Conservation (phyloP, 2,797 vertebrate genomes). For the Artibeus jamaicensis region DNA sequence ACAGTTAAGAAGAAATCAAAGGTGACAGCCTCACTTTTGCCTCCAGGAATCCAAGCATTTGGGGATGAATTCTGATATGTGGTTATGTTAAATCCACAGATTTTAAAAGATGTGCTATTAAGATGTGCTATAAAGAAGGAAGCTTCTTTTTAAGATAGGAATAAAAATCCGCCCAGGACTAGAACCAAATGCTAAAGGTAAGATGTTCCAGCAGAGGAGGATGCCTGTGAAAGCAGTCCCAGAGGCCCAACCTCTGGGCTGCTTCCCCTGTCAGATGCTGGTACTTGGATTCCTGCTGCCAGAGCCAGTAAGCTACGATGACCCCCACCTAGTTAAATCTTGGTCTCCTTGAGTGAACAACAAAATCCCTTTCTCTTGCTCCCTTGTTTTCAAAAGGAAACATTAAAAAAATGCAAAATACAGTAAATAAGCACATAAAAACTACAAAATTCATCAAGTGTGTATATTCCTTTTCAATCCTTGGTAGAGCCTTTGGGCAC, state of each 20-base stretch:
- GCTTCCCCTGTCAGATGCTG: neutral
- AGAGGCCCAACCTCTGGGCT: fast-evolving
- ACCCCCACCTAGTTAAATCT: neutral
- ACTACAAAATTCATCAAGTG: neutral
- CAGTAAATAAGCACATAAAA: neutral
- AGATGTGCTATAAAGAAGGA: neutral
- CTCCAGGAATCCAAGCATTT: neutral
- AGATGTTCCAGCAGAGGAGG: neutral
- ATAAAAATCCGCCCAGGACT: neutral
- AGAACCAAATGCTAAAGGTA: neutral
- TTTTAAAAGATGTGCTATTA: neutral
- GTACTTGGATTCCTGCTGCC: neutral
- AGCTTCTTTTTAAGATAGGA: neutral
- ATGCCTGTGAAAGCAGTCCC: neutral
- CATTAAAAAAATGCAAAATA: neutral
- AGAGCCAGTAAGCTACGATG: neutral
- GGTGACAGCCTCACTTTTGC: neutral
- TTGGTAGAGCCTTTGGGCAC: neutral
- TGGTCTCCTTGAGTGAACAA: neutral
- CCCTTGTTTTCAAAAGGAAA: conserved; percentile 16
- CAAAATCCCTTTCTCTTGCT: neutral
- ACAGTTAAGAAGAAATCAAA: neutral
- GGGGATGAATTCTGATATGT: neutral
- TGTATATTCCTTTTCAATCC: neutral
- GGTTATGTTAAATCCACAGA: neutral